Evolutionary conservation across 2,113 vertebrate species (phyloP).

Genomic region (Gymnobelideus leadbeateri): DNA sequence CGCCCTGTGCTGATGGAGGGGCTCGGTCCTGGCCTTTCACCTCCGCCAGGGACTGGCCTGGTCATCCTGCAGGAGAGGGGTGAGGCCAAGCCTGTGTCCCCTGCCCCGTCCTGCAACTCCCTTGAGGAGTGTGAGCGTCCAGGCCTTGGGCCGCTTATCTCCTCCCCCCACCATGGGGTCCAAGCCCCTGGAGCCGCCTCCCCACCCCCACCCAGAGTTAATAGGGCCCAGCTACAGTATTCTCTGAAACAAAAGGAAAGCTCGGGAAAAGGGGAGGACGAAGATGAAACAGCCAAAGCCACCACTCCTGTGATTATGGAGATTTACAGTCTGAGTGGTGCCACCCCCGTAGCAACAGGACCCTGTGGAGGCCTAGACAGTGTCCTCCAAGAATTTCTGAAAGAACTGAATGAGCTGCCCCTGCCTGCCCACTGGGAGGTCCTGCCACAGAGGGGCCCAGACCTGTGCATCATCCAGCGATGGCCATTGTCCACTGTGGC

Average conservation of each 20-base stretch:
- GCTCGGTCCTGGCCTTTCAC: constrained; percentile 59
- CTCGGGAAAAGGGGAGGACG: constrained; percentile 55
- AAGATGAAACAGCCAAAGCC: constrained; percentile 67
- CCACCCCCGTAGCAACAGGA: constrained; percentile 70
- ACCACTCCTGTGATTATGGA: constrained; percentile 80
- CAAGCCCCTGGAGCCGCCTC: constrained; percentile 57
- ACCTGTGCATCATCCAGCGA: constrained; percentile 65
- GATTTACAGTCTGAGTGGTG: constrained; percentile 84
- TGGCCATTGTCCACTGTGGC: constrained; percentile 66
- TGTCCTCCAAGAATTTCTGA: constrained; percentile 62
- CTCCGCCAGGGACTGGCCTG: constrained; percentile 74
- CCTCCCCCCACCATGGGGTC: constrained; percentile 67
- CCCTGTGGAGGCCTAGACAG: constrained; percentile 38
- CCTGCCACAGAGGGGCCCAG: not conserved
- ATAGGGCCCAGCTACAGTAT: constrained; percentile 44
- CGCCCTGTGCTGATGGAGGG: constrained; percentile 51
- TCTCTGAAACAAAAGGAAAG: constrained; percentile 75
- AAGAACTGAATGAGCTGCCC: constrained; percentile 67
- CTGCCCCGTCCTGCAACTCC: not conserved
- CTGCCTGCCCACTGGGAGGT: constrained; percentile 74
- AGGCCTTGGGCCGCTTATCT: constrained; percentile 67
- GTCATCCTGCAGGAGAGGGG: constrained; percentile 72
- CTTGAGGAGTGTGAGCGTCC: constrained; percentile 63
- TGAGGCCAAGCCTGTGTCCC: constrained; percentile 64
- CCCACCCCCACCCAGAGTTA: constrained; percentile 25